Conservation (phyloP, 2,888 invertebrate species). For the Lycocerus yunnanus region DNA sequence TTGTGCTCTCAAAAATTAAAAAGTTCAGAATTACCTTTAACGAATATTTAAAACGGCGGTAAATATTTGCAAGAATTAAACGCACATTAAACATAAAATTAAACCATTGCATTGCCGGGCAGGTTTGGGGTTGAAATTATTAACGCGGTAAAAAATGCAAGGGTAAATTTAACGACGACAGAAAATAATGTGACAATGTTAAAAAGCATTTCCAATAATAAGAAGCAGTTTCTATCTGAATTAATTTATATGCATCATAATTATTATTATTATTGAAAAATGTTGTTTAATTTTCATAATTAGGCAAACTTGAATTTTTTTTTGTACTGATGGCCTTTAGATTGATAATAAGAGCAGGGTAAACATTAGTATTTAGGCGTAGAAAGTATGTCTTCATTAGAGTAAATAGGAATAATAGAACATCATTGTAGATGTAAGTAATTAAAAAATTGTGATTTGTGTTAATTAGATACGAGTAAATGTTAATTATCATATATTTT, state of each 20-base stretch:
- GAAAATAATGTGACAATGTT: neutral
- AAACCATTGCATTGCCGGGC: neutral
- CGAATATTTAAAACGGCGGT: neutral
- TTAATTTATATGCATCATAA: neutral
- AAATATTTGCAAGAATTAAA: neutral
- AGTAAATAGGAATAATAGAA: neutral
- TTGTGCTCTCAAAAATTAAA: neutral
- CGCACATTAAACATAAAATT: neutral
- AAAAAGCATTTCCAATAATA: neutral
- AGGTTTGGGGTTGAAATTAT: neutral
- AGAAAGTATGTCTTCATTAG: constrained; percentile 1
- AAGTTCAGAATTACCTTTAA: neutral
- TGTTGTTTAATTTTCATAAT: neutral
- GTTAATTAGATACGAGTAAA: neutral
- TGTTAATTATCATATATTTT: neutral
- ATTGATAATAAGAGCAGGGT: constrained; percentile 27
- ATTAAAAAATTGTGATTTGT: neutral
- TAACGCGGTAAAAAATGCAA: neutral
- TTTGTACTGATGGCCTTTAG: constrained; percentile 23
- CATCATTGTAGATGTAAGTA: neutral
- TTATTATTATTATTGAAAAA: neutral
- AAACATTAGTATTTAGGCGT: constrained; percentile 4
- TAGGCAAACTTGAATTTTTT: neutral
- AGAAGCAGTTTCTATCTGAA: neutral
- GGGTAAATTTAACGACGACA: neutral